A percentile compares a stretch with the other conserved stretches of the same genome.
Evolutionary conservation across 2,888 invertebrate species (phyloP).

Genomic region (Drosophila paranaensis): DNA sequence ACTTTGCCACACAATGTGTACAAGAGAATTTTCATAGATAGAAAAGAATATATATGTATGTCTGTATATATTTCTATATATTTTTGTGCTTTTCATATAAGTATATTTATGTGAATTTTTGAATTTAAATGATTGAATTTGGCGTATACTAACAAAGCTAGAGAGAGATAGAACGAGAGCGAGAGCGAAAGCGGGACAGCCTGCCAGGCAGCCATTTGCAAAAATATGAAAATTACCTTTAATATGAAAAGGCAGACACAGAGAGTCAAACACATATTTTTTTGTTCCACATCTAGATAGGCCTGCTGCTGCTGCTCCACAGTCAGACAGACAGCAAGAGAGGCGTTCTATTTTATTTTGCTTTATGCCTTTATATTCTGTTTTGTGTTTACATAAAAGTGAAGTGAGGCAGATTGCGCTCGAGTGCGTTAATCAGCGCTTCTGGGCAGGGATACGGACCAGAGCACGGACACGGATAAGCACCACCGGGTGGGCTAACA

Average conservation of each 20-base stretch:
- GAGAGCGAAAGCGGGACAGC: conserved; percentile 8
- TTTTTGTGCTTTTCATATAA: conserved; percentile 27
- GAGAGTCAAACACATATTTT: conserved; percentile 48
- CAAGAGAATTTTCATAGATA: conserved; percentile 12
- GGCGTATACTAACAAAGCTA: conserved; percentile 43
- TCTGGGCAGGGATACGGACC: conserved; percentile 61
- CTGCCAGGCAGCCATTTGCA: conserved; percentile 63
- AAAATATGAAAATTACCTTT: conserved; percentile 82
- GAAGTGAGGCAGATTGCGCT: conserved; percentile 81
- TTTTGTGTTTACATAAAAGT: conserved; percentile 80
- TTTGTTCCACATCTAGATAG: conserved; percentile 67
- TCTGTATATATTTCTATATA: neutral
- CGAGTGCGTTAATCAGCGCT: conserved; percentile 81
- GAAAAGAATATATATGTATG: neutral
- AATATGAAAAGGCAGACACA: conserved; percentile 71
- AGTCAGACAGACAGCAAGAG: conserved; percentile 2
- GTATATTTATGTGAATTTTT: conserved; percentile 68
- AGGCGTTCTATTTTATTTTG: conserved; percentile 75
- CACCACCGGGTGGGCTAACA: conserved; percentile 21
- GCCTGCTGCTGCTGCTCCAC: conserved; percentile 15
- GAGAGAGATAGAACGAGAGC: conserved; percentile 7
- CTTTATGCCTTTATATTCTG: conserved; percentile 78
- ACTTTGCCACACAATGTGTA: conserved; percentile 45
- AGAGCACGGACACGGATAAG: conserved; percentile 24
- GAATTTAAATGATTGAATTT: conserved; percentile 79